phyloP scores from a whole-genome alignment of 2,888 invertebrate species.

The Brachycybe producta region DNA sequence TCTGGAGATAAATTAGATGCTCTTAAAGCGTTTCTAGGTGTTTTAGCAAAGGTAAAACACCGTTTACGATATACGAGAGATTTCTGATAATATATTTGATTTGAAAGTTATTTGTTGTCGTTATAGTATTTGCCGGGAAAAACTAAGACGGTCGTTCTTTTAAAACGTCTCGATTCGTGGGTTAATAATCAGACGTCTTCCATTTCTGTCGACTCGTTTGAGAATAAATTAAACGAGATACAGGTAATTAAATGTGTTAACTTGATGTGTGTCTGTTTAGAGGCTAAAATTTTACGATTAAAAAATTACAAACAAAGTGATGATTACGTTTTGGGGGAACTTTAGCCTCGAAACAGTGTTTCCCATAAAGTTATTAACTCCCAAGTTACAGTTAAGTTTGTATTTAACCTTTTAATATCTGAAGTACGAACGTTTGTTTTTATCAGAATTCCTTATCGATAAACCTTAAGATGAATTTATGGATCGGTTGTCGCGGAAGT shows the following conservation, averaged over 20 bases:
- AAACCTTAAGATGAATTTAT: constrained; percentile 33
- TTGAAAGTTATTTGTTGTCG: constrained; percentile 4
- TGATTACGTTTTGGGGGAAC: too few relatives aligned
- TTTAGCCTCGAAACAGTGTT: too few relatives aligned
- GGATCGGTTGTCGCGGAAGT: constrained; percentile 73
- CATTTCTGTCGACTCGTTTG: constrained; percentile 33
- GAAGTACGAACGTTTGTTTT: too few relatives aligned
- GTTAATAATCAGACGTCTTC: constrained; percentile 33
- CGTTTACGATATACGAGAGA: too few relatives aligned
- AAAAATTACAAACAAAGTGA: too few relatives aligned
- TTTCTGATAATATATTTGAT: not conserved
- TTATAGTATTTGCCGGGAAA: constrained; percentile 61
- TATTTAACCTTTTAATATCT: too few relatives aligned
- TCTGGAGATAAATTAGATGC: constrained; percentile 56
- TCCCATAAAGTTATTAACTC: too few relatives aligned
- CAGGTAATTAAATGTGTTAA: not conserved
- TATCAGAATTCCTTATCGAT: not conserved
- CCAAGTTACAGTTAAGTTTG: too few relatives aligned
- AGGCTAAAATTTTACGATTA: too few relatives aligned
- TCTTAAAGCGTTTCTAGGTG: constrained; percentile 55
- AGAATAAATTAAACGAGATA: constrained; percentile 20
- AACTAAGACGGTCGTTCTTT: constrained; percentile 48
- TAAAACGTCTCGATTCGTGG: constrained; percentile 47
- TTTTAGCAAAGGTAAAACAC: constrained; percentile 43
- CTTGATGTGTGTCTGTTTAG: not conserved